Evolutionary conservation across 2,113 vertebrate species (phyloP).

Genomic region (Greenwoodochromis staneri): DNA sequence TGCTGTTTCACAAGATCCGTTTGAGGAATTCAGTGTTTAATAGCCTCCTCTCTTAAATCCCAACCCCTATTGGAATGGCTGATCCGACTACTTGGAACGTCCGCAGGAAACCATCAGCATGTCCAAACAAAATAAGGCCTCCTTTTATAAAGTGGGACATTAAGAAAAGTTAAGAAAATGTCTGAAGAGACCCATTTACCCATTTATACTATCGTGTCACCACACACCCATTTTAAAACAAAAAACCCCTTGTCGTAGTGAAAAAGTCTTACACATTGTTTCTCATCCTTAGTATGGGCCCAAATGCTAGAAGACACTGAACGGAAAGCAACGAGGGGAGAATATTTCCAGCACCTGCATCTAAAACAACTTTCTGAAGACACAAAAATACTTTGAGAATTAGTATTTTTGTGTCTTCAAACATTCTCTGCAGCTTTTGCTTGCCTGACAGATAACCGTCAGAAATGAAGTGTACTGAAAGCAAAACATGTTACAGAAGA

Average conservation of each 20-base stretch:
- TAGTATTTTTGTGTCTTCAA: not conserved
- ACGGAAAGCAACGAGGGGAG: fast-evolving
- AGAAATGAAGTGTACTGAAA: not conserved
- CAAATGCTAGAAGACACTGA: not conserved
- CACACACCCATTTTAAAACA: not conserved
- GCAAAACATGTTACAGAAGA: not conserved
- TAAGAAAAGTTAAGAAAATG: not conserved
- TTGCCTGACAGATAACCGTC: not conserved
- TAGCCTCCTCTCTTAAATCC: not conserved
- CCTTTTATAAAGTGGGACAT: not conserved
- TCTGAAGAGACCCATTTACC: not conserved
- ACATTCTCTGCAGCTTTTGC: not conserved
- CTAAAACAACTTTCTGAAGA: not conserved
- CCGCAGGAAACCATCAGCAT: not conserved
- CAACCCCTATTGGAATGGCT: not conserved
- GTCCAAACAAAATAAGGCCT: not conserved
- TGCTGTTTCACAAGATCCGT: not conserved
- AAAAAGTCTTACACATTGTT: not conserved
- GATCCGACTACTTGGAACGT: not conserved
- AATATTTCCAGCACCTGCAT: not conserved
- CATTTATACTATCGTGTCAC: not conserved
- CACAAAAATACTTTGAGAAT: not conserved
- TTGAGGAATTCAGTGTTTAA: not conserved
- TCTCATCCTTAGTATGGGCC: not conserved
- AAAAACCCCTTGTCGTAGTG: not conserved